Evolutionary conservation across 2,113 vertebrate species (phyloP).

Genomic region (Lophura nycthemera): DNA sequence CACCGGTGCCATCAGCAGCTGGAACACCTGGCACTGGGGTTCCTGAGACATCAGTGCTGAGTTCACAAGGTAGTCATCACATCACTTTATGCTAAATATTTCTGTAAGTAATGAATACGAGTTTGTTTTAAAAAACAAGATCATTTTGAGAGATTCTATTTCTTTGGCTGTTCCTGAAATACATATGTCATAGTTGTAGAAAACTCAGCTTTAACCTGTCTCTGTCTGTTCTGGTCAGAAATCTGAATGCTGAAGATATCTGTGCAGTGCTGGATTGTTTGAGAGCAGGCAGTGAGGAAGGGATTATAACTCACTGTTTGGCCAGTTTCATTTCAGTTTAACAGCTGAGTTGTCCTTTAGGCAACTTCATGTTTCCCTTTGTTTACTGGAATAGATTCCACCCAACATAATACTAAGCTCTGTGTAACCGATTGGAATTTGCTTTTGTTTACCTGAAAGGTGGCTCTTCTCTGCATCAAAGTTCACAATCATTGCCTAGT

Average conservation of each 20-base stretch:
- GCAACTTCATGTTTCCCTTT: neutral
- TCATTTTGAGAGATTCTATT: neutral
- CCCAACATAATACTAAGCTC: neutral
- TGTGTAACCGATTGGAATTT: slow-evolving; percentile 15
- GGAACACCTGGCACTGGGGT: slow-evolving; percentile 38
- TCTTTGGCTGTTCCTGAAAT: neutral
- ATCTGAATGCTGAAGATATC: neutral
- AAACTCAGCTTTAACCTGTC: neutral
- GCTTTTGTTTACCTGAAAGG: slow-evolving; percentile 58
- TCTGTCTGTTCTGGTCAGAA: neutral
- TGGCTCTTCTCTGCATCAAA: slow-evolving; percentile 49
- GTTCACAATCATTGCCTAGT: slow-evolving; percentile 53
- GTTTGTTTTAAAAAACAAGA: neutral
- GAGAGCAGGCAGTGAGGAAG: neutral
- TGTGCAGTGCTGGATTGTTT: neutral
- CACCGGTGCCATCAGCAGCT: slow-evolving; percentile 41
- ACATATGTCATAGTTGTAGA: neutral
- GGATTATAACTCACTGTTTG: neutral
- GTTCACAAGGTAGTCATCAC: slow-evolving; percentile 71
- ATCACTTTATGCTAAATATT: neutral
- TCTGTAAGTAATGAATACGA: neutral
- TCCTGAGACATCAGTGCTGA: slow-evolving; percentile 66
- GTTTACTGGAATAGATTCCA: slow-evolving; percentile 1
- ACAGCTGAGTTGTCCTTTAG: neutral
- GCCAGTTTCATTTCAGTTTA: neutral